Evolutionary conservation across 2,797 vertebrate species (phyloP).

Genomic region (Sebastes dallii): DNA sequence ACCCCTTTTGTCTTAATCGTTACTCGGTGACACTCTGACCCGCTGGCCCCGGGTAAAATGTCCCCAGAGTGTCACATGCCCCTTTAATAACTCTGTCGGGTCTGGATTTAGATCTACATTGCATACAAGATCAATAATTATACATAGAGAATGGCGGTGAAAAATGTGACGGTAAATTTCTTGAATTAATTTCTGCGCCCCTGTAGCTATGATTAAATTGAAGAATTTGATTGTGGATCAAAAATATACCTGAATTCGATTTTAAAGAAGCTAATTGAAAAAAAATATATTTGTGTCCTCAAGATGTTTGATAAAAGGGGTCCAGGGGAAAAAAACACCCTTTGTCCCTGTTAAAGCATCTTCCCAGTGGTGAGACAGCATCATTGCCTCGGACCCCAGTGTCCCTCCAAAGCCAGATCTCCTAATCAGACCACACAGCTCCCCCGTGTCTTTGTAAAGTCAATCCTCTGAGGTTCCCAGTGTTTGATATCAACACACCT

Average conservation of each 20-base stretch:
- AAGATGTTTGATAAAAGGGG: not conserved
- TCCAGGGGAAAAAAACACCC: slow-evolving; percentile 3
- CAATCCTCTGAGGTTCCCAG: not conserved
- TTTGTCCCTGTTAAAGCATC: slow-evolving; percentile 7
- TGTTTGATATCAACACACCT: slow-evolving; percentile 12
- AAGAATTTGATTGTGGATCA: not conserved
- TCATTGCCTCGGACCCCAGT: not conserved
- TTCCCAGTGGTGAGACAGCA: slow-evolving; percentile 11
- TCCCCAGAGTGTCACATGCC: slow-evolving; percentile 67
- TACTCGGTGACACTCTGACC: slow-evolving; percentile 75
- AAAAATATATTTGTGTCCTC: not conserved
- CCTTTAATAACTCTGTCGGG: slow-evolving; percentile 65
- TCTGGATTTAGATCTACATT: slow-evolving; percentile 51
- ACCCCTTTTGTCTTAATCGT: slow-evolving; percentile 83
- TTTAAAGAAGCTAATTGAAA: not conserved
- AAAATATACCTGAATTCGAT: slow-evolving; percentile 1
- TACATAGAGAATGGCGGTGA: slow-evolving; percentile 18
- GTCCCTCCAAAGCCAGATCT: not conserved
- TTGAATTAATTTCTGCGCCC: slow-evolving; percentile 12
- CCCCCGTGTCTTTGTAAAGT: slow-evolving; percentile 2
- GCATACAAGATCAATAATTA: slow-evolving; percentile 63
- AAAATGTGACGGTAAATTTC: slow-evolving; percentile 30
- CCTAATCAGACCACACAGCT: slow-evolving; percentile 14
- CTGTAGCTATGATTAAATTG: not conserved
- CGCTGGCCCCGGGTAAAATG: slow-evolving; percentile 71